A percentile compares a stretch with the other conserved stretches of the same genome.
phyloP scores from a whole-genome alignment of 2,797 vertebrate genomes.

The Nannoperca obscura region DNA sequence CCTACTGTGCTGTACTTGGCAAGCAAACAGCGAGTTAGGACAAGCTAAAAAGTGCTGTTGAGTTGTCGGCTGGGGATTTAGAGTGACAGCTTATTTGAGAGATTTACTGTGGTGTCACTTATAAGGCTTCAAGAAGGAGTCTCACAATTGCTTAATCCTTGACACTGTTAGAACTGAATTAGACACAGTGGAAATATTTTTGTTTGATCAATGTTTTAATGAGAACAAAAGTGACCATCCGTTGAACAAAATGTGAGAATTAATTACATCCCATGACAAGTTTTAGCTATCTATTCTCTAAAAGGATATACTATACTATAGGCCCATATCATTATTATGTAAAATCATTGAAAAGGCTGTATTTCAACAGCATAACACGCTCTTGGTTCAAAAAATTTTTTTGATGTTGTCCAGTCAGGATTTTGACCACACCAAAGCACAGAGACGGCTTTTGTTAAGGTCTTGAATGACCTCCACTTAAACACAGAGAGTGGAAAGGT shows the following conservation, averaged over 20 bases:
- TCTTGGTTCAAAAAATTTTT: neutral
- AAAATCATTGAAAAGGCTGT: neutral
- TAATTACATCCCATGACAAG: neutral
- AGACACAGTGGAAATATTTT: constrained; percentile 24
- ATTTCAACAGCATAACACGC: neutral
- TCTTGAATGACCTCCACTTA: neutral
- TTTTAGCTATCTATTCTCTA: neutral
- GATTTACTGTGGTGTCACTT: constrained; percentile 79
- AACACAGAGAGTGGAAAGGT: too few species aligned
- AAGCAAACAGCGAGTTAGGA: constrained; percentile 55
- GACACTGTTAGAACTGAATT: constrained; percentile 30
- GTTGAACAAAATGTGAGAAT: neutral
- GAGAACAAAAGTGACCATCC: constrained; percentile 7
- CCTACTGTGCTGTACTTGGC: constrained; percentile 54
- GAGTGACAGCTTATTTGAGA: constrained; percentile 78
- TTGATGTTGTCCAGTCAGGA: neutral
- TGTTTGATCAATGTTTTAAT: constrained; percentile 41
- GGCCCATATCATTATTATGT: neutral
- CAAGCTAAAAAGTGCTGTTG: constrained; percentile 59
- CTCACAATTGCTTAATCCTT: constrained; percentile 42
- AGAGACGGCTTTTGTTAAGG: neutral
- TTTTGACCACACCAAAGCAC: neutral
- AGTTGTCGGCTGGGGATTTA: constrained; percentile 56
- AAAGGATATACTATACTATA: neutral
- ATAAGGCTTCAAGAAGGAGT: constrained; percentile 42